Conservation (phyloP, 2,797 vertebrate genomes). For the Sebastes cheni region DNA sequence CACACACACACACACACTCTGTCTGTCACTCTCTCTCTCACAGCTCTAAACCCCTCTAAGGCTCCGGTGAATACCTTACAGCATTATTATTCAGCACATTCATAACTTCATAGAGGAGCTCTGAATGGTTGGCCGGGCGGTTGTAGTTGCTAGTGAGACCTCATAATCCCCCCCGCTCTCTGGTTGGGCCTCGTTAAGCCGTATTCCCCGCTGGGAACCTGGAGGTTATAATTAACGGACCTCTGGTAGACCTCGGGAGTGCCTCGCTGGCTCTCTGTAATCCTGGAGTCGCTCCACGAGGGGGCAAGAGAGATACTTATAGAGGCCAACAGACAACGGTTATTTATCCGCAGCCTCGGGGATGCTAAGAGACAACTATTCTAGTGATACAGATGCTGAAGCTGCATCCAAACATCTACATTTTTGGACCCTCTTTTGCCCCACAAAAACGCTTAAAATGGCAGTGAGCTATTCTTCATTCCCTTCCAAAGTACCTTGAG, state of each 20-base stretch:
- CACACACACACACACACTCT: not conserved
- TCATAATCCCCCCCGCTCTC: constrained; percentile 54
- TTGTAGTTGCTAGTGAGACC: constrained; percentile 41
- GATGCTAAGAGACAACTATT: not conserved
- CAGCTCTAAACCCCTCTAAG: constrained; percentile 19
- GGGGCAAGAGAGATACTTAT: constrained; percentile 12
- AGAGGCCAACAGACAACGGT: not conserved
- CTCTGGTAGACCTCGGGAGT: not conserved
- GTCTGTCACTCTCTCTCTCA: not conserved
- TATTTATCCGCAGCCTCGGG: not conserved
- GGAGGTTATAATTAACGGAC: constrained; percentile 51
- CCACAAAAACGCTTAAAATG: not conserved
- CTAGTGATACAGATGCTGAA: not conserved
- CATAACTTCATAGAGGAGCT: constrained; percentile 46
- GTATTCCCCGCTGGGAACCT: constrained; percentile 41
- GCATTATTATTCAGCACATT: constrained; percentile 48
- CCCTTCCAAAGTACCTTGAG: not conserved
- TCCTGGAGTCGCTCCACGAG: constrained; percentile 8
- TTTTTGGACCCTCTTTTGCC: not conserved
- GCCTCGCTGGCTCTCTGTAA: not conserved
- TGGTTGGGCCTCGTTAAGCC: constrained; percentile 36
- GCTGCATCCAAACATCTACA: not conserved
- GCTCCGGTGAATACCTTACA: constrained; percentile 11
- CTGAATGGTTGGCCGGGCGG: constrained; percentile 35
- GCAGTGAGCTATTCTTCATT: not conserved